Base-by-base conservation (phyloP, 1,140 invertebrate species). In the Macrobrachium nipponense region DNA sequence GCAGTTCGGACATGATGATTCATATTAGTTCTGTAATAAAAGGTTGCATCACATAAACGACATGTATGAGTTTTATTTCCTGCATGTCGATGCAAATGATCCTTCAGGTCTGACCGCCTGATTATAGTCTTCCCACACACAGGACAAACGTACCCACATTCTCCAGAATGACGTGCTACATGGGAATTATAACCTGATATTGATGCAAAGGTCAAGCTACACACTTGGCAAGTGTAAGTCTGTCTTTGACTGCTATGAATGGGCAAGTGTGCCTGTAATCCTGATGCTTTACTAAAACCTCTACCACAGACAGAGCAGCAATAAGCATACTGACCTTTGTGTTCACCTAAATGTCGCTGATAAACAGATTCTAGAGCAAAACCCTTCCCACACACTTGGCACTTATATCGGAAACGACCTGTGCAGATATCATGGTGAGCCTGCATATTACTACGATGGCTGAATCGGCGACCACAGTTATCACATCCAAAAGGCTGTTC, bases 211-310 rank as follows among this genome's bases (percentile, higher is more conserved):
- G 62, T 81, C 68, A 81, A 70, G 20, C 85, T 79, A 66, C 85
- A 87, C n/a, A 87, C 58, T 27, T 87, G 68, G 59, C 85, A 87
- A 14, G 78, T 36, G 70, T 82, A 68, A 58, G 27, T 76, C 36
- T 78, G 79, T 36, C 79, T 79, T 68, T 82, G 72, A 15, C 23
- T 84, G 60, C 79, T 80, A 77, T 89, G 88, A 23, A 80, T 87
- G 15, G 36, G 44, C 20, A 87, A 36, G 61, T 89, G 88, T 10
- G 82, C 62, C 18, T 77, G 76, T 20, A 89, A 66, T 7, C 80
- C 88, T 5, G 88, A 89, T 23, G 86, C 77, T 82, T 89, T 89
- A 51, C 82, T 85, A 64, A 89, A 89, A 17, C 88, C 88, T 77
- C 82, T 84, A 0, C 80, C 78, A 72, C 88, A 89, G 18, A 89